These are phyloP conservation scores for Arge pagana DNA, from an alignment of 2,888 invertebrate genomes.

Conservation along the genomic window DNA sequence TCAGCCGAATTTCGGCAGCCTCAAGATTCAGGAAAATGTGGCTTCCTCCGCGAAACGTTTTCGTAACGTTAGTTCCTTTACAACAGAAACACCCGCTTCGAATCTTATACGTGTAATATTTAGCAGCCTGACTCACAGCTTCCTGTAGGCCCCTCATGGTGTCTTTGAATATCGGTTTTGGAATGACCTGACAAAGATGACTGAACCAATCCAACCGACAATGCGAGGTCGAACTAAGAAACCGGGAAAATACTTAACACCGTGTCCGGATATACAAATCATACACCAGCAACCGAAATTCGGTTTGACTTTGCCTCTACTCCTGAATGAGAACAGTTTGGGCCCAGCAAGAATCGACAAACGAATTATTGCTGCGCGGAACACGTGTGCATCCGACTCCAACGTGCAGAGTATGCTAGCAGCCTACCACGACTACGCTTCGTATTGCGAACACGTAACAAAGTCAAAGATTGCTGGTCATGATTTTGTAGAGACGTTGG, in stretches of 20 bases:
- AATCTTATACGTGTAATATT: background rate
- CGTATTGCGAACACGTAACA: constrained; percentile 12
- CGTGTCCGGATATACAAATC: constrained; percentile 19
- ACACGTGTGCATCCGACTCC: constrained; percentile 24
- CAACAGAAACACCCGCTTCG: constrained; percentile 8
- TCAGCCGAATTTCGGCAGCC: constrained; percentile 2
- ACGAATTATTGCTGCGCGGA: background rate
- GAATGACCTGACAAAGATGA: background rate
- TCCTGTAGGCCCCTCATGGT: constrained; percentile 13
- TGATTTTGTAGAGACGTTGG: constrained; percentile 19
- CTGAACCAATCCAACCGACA: background rate
- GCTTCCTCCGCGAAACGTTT: constrained; percentile 15
- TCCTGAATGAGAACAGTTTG: constrained; percentile 21
- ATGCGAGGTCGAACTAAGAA: background rate
- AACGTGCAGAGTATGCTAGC: constrained; percentile 17
- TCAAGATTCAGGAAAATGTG: constrained; percentile 22
- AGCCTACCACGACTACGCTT: constrained; percentile 19
- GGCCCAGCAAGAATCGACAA: constrained; percentile 19
- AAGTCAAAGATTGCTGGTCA: constrained; percentile 13
- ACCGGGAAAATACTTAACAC: constrained; percentile 12
- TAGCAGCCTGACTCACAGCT: background rate
- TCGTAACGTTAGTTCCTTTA: constrained; percentile 8
- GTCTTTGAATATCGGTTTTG: constrained; percentile 14
- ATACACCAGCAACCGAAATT: constrained; percentile 21
- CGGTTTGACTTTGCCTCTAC: constrained; percentile 7